Evolutionary conservation across 2,888 invertebrate genomes (phyloP).

Genomic region (Pinctada fucata): DNA sequence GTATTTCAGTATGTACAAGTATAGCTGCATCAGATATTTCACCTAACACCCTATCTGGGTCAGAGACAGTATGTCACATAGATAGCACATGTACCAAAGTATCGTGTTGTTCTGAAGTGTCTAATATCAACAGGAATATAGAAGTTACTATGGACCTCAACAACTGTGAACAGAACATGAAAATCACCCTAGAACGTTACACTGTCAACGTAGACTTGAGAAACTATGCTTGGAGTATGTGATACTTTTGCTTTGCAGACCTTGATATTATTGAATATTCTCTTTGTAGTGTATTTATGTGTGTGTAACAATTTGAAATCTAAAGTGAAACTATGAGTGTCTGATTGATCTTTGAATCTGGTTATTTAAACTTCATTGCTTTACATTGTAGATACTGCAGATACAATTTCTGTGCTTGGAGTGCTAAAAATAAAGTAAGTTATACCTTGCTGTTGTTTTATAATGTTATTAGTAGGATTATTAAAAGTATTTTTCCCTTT

Average conservation of each 20-base stretch:
- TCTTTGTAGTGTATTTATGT: too few species aligned
- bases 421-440: too few species aligned
- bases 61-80: slow-evolving; percentile 2
- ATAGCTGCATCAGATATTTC: background rate
- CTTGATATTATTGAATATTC: too few species aligned
- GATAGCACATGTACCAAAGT: background rate
- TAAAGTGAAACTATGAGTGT: too few species aligned
- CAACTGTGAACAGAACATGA: slow-evolving; percentile 24
- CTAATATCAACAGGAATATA: slow-evolving; percentile 18
- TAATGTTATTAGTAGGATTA: too few species aligned
- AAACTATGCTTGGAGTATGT: slow-evolving; percentile 8
- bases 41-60: background rate
- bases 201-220: slow-evolving; percentile 14
- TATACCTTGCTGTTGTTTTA: too few species aligned
- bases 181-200: slow-evolving; percentile 18
- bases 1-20: background rate
- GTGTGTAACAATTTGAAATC: too few species aligned
- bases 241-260: background rate
- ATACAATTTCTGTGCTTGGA: too few species aligned
- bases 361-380: too few species aligned
- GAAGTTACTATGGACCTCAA: slow-evolving; percentile 19
- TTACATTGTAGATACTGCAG: too few species aligned
- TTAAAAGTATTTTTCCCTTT: too few species aligned
- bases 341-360: too few species aligned
- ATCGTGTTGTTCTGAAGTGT: slow-evolving; percentile 13